Conservation (phyloP, 2,113 vertebrate genomes). For the Pelecanoides urinatrix region DNA sequence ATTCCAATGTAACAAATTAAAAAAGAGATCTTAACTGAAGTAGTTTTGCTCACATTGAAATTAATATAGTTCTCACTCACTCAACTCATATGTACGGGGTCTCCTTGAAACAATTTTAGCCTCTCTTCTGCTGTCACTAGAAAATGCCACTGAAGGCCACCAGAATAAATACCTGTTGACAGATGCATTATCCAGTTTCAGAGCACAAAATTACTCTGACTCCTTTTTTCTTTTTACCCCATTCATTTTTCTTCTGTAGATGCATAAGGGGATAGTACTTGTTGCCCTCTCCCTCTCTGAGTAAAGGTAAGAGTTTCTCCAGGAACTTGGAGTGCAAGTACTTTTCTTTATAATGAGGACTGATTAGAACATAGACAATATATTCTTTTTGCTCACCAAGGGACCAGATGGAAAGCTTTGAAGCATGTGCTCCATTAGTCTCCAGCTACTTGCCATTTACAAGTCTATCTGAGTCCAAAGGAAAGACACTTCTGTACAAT, state of each 20-base stretch:
- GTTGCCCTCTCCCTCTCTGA: neutral
- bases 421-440: slow-evolving; percentile 10
- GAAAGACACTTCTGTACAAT: neutral
- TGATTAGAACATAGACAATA: neutral
- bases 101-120: slow-evolving; percentile 14
- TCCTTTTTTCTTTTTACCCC: neutral
- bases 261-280: neutral
- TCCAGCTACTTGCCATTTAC: slow-evolving; percentile 9
- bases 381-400: neutral
- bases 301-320: neutral
- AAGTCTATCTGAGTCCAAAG: neutral
- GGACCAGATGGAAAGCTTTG: neutral
- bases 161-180: slow-evolving; percentile 24
- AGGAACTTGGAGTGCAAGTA: neutral
- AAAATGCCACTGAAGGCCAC: slow-evolving; percentile 2
- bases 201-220: neutral
- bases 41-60: slow-evolving; percentile 36
- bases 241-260: neutral
- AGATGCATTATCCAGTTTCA: slow-evolving; percentile 1
- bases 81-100: neutral
- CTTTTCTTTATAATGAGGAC: slow-evolving; percentile 12
- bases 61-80: neutral
- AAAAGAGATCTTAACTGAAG: slow-evolving; percentile 18
- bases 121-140: neutral
- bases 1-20: slow-evolving; percentile 27